These are phyloP conservation scores for Holocentrus rufus DNA, from an alignment of 2,797 vertebrate species.

Conservation along the genomic window DNA sequence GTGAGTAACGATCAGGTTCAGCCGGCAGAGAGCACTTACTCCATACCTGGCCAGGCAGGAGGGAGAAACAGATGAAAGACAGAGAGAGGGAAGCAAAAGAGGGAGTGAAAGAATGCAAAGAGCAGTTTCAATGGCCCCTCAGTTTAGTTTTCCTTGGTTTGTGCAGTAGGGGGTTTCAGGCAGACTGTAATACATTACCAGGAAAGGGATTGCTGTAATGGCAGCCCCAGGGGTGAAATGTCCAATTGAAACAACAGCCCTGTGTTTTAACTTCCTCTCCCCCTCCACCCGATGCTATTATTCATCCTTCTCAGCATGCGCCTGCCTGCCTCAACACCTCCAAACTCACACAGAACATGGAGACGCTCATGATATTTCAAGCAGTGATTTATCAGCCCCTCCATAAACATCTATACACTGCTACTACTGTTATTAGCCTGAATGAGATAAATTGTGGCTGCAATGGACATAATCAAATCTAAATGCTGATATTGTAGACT, in stretches of 20 bases:
- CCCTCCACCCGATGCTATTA: slow-evolving; percentile 63
- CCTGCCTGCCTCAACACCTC: slow-evolving; percentile 60
- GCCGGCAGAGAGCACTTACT: slow-evolving; percentile 47
- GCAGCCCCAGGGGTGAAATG: slow-evolving; percentile 62
- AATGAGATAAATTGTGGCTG: slow-evolving; percentile 53
- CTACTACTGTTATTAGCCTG: slow-evolving; percentile 48
- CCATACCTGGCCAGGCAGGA: slow-evolving; percentile 37
- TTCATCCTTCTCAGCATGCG: slow-evolving; percentile 68
- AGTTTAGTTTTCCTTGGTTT: slow-evolving; percentile 46
- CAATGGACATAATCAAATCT: slow-evolving; percentile 35
- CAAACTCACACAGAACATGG: slow-evolving; percentile 57
- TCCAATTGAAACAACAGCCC: slow-evolving; percentile 73
- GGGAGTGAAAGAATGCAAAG: slow-evolving; percentile 36
- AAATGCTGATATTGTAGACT: slow-evolving; percentile 25
- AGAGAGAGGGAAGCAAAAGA: slow-evolving; percentile 21
- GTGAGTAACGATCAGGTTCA: slow-evolving; percentile 50
- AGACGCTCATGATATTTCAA: slow-evolving; percentile 62
- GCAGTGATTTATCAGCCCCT: slow-evolving; percentile 62
- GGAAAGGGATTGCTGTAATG: slow-evolving; percentile 47
- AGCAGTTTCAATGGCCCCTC: slow-evolving; percentile 27
- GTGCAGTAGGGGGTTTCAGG: slow-evolving; percentile 40
- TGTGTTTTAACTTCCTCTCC: slow-evolving; percentile 64
- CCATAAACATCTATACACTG: slow-evolving; percentile 36
- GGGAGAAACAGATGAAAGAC: slow-evolving; percentile 39
- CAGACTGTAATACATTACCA: slow-evolving; percentile 60